phyloP scores from a whole-genome alignment of 2,888 invertebrate species.

The Zhuqinia jingwanae region DNA sequence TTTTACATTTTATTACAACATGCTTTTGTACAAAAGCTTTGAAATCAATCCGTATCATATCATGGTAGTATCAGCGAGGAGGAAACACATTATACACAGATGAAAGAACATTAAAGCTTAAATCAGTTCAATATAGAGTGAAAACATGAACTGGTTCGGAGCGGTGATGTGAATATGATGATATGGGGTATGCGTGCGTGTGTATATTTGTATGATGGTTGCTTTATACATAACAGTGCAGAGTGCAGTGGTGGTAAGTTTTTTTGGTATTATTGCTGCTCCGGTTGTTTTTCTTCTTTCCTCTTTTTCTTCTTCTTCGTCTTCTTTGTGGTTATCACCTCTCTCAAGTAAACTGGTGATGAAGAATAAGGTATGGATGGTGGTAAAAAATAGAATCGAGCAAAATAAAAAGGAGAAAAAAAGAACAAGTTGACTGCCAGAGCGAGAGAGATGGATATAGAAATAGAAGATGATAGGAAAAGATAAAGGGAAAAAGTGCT shows the following conservation, averaged over 20 bases:
- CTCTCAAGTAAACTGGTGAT: too few relatives aligned
- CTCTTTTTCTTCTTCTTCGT: too few relatives aligned
- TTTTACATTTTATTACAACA: slow-evolving; percentile 16
- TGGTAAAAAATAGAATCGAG: slow-evolving; percentile 1
- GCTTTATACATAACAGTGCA: too few relatives aligned
- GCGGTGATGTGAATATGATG: background rate
- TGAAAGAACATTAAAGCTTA: slow-evolving; percentile 36
- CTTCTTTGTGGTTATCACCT: too few relatives aligned
- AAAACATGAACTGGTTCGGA: slow-evolving; percentile 19
- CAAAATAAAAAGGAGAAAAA: background rate
- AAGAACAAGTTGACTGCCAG: slow-evolving; percentile 1
- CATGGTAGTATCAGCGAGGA: too few relatives aligned
- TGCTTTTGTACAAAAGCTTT: background rate
- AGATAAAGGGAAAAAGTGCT: slow-evolving; percentile 15
- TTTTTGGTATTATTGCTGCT: background rate
- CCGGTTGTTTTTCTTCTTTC: background rate
- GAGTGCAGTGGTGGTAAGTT: too few relatives aligned
- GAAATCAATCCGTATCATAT: slow-evolving; percentile 31
- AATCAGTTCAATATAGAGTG: slow-evolving; percentile 14
- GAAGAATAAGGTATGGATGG: background rate
- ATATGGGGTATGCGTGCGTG: too few relatives aligned
- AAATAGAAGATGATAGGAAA: slow-evolving; percentile 2
- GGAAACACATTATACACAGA: slow-evolving; percentile 29
- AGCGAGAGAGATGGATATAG: background rate
- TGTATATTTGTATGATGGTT: too few relatives aligned